Evolutionary conservation across 2,888 invertebrate species (phyloP), one percentile per base, ranked within the genome.

Genomic region (Leistus spinibarbis): DNA sequence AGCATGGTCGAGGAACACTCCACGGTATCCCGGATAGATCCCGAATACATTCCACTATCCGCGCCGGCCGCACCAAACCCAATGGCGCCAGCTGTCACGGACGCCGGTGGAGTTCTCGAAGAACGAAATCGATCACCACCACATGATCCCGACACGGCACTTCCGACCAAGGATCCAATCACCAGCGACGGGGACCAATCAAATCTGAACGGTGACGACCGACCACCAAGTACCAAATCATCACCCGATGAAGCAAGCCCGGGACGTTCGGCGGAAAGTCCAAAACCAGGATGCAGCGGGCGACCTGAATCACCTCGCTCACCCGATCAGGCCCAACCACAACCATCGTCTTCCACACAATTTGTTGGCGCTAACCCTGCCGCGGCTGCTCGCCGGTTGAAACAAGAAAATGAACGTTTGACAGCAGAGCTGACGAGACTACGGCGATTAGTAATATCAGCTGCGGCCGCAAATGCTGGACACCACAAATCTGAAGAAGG

Each of bases 341-440:
- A 7, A 60, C 19, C 60, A 20, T 60, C 24, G 56, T 53, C 69
- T 17, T 64, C 56, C 67, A 62, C 57, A 0, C 24, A 67, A 27
- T 73, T 73, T 24, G 40, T 53, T 17, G 73, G 53, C 57, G 40
- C 40, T 5, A 89, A 79, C 85, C 87, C 81, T 81, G 85, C 82
- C 54, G 86, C 88, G 2, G 88, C 89, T 75, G 88, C 91, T 7
- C 88, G 91, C 68, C 86, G 92, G 76, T 87, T 94, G 76, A 88
- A 92, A 73, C 86, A 90, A 79, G 94, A 95, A 82, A 95, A 95
- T 84, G 95, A 95, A 83, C 89, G 93, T 76, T 87, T 95, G 77
- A 88, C 91, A 85, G 90, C 91, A 76, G 92, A 92, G 83, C 87
- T 93, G 13, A 92, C 92, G 0, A 87, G 93, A 81, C 88, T 93